Percentiles rank a stretch among this genome's conserved stretches.
These are phyloP conservation scores for Cephalopholis sonnerati DNA, from an alignment of 2,113 vertebrate species.

Conservation along the genomic window DNA sequence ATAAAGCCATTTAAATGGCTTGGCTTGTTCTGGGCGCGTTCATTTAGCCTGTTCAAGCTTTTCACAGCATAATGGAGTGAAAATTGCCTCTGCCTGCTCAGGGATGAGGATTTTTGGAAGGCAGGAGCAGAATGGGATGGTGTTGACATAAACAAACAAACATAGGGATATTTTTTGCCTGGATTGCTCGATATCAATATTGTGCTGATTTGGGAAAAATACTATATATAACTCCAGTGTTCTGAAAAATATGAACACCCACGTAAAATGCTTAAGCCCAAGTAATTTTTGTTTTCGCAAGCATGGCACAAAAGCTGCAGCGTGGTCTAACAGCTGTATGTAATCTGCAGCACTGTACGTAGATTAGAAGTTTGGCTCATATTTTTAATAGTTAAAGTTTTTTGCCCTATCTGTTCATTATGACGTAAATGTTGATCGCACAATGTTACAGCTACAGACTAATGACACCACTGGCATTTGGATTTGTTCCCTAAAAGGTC, in stretches of 20 bases:
- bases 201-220: slow-evolving; percentile 38
- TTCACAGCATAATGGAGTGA: slow-evolving; percentile 61
- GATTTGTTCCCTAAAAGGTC: too few species aligned
- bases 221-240: slow-evolving; percentile 1
- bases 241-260: slow-evolving; percentile 8
- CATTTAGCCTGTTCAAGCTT: slow-evolving; percentile 68
- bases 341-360: background rate
- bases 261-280: background rate
- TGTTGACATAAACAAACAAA: slow-evolving; percentile 56
- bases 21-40: slow-evolving; percentile 62
- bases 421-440: too few species aligned
- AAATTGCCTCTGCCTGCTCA: slow-evolving; percentile 66
- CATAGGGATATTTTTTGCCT: slow-evolving; percentile 31
- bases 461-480: too few species aligned
- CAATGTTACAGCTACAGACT: too few species aligned
- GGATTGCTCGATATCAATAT: slow-evolving; percentile 28
- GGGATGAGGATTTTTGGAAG: slow-evolving; percentile 60
- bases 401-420: background rate
- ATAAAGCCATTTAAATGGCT: slow-evolving; percentile 62
- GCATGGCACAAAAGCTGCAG: background rate
- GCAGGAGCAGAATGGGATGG: slow-evolving; percentile 35
- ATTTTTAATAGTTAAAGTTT: background rate
- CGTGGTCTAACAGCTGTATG: background rate
- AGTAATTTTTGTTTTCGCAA: background rate
- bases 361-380: background rate